A percentile compares a stretch with the other conserved stretches of the same genome.
These are phyloP conservation scores for Parelbella ahira DNA, from an alignment of 2,888 invertebrate species.

Conservation along the genomic window DNA sequence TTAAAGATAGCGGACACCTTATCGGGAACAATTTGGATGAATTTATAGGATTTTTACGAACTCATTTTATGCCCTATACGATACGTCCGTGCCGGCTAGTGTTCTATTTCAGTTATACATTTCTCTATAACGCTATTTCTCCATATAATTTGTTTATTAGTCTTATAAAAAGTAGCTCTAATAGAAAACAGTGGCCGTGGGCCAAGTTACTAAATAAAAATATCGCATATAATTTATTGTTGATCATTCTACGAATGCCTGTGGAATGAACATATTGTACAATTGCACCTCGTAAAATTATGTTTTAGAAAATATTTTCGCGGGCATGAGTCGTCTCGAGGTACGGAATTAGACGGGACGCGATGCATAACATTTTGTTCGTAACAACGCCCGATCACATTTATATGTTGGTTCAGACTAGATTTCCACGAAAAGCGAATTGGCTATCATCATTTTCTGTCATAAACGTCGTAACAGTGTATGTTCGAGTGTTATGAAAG, in stretches of 20 bases:
- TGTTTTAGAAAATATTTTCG: conserved; percentile 58
- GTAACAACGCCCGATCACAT: conserved; percentile 29
- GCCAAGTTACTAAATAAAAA: conserved; percentile 73
- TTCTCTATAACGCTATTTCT: conserved; percentile 28
- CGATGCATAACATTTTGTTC: conserved; percentile 41
- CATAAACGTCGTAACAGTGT: conserved; percentile 32
- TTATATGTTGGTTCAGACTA: conserved; percentile 53
- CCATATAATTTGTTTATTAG: conserved; percentile 47
- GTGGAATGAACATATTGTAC: conserved; percentile 56
- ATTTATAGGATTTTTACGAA: conserved; percentile 20
- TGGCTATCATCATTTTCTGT: conserved; percentile 44
- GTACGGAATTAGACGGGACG: conserved; percentile 53
- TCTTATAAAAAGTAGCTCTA: conserved; percentile 56
- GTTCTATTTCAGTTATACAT: not conserved
- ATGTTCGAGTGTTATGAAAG: conserved; percentile 24
- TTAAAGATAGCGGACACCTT: conserved; percentile 48
- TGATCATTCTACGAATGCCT: conserved; percentile 69
- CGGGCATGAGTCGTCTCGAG: conserved; percentile 45
- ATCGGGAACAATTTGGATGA: conserved; percentile 36
- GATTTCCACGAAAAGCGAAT: conserved; percentile 47
- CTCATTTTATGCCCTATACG: conserved; percentile 9
- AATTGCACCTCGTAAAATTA: conserved; percentile 76
- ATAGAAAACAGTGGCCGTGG: conserved; percentile 61
- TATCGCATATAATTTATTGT: conserved; percentile 75
- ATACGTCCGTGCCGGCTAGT: too few species aligned